Percentiles rank a stretch among this genome's conserved stretches.
These are phyloP conservation scores for Abramis brama DNA, from an alignment of 2,113 vertebrate species.

Conservation along the genomic window DNA sequence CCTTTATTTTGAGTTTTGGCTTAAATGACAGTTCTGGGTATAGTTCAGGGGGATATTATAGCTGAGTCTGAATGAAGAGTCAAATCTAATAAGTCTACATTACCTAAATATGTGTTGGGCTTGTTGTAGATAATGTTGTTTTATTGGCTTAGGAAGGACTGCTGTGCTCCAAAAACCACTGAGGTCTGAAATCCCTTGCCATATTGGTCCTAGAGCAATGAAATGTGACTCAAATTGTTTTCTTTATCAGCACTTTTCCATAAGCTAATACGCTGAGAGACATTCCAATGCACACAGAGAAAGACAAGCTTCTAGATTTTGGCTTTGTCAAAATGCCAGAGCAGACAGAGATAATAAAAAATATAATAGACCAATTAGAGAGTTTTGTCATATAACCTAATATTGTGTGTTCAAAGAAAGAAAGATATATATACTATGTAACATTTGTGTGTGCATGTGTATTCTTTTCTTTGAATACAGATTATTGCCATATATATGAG, in stretches of 20 bases:
- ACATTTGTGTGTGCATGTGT: too few relatives aligned
- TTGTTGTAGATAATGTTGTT: slow-evolving; percentile 43
- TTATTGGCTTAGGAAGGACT: slow-evolving; percentile 36
- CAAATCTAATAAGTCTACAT: slow-evolving; percentile 51
- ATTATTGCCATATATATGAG: too few relatives aligned
- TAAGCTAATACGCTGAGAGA: slow-evolving; percentile 18
- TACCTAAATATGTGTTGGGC: slow-evolving; percentile 36
- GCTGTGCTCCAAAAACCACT: slow-evolving; percentile 41
- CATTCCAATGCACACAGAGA: slow-evolving; percentile 4
- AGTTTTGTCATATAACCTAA: background rate
- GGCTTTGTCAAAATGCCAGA: slow-evolving; percentile 26
- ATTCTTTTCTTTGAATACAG: too few relatives aligned
- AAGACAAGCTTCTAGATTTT: slow-evolving; percentile 20
- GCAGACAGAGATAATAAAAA: background rate
- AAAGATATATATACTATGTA: too few relatives aligned
- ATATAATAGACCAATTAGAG: background rate
- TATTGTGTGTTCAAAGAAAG: too few relatives aligned
- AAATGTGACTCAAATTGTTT: slow-evolving; percentile 35
- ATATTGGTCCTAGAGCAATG: slow-evolving; percentile 19
- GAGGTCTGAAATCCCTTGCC: slow-evolving; percentile 35
- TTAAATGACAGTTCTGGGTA: slow-evolving; percentile 36
- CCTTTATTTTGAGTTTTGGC: slow-evolving; percentile 44
- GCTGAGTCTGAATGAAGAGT: slow-evolving; percentile 41
- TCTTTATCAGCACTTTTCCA: slow-evolving; percentile 31
- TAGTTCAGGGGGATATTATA: slow-evolving; percentile 38